These are phyloP conservation scores for Sebastes trivittatus DNA, from an alignment of 2,797 vertebrate genomes.

Conservation along the genomic window DNA sequence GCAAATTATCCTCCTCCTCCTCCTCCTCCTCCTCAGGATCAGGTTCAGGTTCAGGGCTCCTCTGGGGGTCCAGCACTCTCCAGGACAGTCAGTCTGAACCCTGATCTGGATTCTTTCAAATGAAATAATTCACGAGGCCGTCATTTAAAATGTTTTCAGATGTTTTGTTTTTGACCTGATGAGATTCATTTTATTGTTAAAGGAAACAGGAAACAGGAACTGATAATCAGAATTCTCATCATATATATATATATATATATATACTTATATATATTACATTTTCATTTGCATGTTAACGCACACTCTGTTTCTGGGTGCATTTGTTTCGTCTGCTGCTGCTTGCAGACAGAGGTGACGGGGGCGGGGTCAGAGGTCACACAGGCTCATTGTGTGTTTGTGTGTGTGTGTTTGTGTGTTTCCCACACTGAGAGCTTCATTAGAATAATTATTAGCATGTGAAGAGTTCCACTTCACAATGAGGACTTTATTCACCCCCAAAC, in stretches of 20 bases:
- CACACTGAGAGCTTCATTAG: slow-evolving; percentile 49
- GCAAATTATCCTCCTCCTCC: background rate
- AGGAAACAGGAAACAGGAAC: background rate
- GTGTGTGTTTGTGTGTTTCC: slow-evolving; percentile 24
- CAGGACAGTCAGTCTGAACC: background rate
- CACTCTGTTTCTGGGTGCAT: background rate
- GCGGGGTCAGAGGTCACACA: slow-evolving; percentile 39
- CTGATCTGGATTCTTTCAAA: background rate
- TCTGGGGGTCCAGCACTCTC: background rate
- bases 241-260: no score
- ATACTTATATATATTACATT: no score
- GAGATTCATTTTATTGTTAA: background rate
- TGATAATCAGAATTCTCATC: background rate
- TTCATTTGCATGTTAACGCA: background rate
- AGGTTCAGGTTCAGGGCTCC: background rate
- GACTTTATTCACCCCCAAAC: slow-evolving; percentile 38
- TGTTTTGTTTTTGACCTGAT: background rate
- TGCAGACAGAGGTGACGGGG: background rate
- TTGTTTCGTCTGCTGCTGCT: background rate
- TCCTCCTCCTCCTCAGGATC: background rate
- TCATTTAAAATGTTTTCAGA: background rate
- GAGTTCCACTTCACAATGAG: slow-evolving; percentile 58
- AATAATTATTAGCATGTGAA: slow-evolving; percentile 64
- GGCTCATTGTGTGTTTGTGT: slow-evolving; percentile 5
- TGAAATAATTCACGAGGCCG: background rate